phyloP scores from a whole-genome alignment of 2,113 vertebrate genomes.

The Elgaria multicarinata region DNA sequence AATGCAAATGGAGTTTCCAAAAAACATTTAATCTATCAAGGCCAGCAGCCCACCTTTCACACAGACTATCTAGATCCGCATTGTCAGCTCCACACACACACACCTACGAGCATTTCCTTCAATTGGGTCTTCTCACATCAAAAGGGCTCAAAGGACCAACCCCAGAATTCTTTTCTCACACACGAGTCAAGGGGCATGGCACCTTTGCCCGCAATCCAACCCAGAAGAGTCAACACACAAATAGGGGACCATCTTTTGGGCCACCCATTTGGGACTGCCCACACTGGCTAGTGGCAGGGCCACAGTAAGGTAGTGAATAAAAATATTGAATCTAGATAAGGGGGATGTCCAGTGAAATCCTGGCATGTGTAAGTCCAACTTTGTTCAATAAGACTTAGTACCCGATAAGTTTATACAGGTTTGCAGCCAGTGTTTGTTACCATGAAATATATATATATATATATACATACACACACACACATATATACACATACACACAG shows the following conservation, averaged over 20 bases:
- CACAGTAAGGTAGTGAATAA: neutral
- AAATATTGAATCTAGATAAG: neutral
- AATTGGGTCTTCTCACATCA: neutral
- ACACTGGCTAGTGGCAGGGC: neutral
- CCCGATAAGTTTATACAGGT: neutral
- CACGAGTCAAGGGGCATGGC: neutral
- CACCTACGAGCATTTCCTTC: rapidly evolving
- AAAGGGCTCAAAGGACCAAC: neutral
- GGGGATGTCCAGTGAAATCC: neutral
- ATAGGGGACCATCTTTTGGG: no score
- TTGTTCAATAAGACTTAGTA: neutral
- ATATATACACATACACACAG: neutral
- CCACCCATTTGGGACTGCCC: neutral
- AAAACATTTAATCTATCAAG: neutral
- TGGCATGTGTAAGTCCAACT: neutral
- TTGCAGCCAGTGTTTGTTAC: neutral
- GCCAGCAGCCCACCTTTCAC: neutral
- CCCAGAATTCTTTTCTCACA: neutral
- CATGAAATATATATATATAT: neutral
- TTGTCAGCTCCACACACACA: no score
- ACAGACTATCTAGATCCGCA: neutral
- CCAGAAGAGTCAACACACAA: neutral
- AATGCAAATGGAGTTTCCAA: neutral
- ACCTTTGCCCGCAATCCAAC: neutral
- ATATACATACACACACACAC: no score